These are phyloP conservation scores for Dicyrtomina minuta DNA, from an alignment of 2,888 invertebrate species.

Conservation along the genomic window DNA sequence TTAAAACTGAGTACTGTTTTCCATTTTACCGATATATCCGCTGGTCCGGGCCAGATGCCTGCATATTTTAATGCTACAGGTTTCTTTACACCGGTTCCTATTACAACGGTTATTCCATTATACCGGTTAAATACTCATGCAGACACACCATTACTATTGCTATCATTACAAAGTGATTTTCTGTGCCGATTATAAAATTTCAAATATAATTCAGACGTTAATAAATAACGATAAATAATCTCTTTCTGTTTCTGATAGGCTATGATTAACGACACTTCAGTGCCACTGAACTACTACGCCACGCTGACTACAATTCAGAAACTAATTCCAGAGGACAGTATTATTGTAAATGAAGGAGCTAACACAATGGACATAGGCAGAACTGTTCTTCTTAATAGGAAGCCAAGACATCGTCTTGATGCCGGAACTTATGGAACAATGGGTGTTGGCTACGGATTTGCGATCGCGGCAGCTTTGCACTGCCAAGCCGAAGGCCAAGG, in stretches of 20 bases:
- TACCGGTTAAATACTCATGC: no score
- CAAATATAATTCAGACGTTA: no score
- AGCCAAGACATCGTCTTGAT: slow-evolving; percentile 84
- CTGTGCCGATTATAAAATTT: no score
- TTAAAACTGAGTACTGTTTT: no score
- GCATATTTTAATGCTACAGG: no score
- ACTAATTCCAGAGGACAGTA: slow-evolving; percentile 73
- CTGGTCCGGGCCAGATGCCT: no score
- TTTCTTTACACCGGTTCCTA: no score
- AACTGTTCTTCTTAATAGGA: slow-evolving; percentile 76
- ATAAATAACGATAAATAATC: no score
- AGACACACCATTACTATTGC: no score
- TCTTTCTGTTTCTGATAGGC: slow-evolving; percentile 56
- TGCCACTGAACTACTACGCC: slow-evolving; percentile 90
- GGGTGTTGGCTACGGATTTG: slow-evolving; percentile 82
- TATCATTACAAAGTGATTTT: no score
- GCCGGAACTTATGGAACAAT: slow-evolving; percentile 65
- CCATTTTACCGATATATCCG: no score
- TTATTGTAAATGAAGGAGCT: slow-evolving; percentile 95
- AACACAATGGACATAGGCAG: slow-evolving; percentile 99
- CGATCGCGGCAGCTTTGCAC: slow-evolving; percentile 86
- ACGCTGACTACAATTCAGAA: slow-evolving; percentile 77
- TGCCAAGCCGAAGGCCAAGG: slow-evolving; percentile 77
- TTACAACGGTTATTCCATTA: no score
- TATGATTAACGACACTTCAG: slow-evolving; percentile 68